Conservation (phyloP, 2,113 vertebrate species). For the Symphodus melops region DNA sequence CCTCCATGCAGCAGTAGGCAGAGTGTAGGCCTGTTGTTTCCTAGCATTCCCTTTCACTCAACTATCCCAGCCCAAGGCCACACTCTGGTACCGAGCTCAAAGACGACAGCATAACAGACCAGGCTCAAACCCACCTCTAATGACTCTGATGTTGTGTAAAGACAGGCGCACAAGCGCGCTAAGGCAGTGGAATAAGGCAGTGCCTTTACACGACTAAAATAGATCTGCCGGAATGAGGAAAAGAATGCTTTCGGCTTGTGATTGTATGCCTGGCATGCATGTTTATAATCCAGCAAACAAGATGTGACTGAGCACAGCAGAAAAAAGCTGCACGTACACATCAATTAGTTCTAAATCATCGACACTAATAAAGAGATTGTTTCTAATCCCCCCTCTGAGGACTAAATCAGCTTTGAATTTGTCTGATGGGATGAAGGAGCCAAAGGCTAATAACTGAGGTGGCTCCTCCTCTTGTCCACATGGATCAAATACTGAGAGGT, state of each 20-base stretch:
- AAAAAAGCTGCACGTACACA: constrained; percentile 8
- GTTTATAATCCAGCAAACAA: constrained; percentile 16
- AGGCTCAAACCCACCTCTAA: constrained; percentile 8
- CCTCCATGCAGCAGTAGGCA: constrained; percentile 15
- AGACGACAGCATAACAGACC: constrained; percentile 24
- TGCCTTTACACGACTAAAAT: constrained; percentile 33
- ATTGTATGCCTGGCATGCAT: constrained; percentile 3
- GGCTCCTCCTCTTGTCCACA: constrained; percentile 20
- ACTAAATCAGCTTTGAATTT: constrained; percentile 48
- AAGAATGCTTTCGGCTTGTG: constrained; percentile 21
- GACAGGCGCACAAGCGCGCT: constrained; percentile 34
- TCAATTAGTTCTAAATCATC: constrained; percentile 29
- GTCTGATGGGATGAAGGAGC: constrained; percentile 20
- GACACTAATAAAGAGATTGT: constrained; percentile 35
- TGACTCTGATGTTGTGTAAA: constrained; percentile 21
- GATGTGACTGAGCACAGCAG: constrained; percentile 16
- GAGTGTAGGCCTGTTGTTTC: constrained; percentile 11
- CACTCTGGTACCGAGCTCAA: constrained; percentile 36
- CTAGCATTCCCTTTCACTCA: constrained; percentile 23
- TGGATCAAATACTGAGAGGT: constrained; percentile 27
- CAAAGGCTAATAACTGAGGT: constrained; percentile 50
- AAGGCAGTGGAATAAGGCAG: constrained; percentile 21
- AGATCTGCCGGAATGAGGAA: constrained; percentile 53
- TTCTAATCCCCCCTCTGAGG: constrained; percentile 39
- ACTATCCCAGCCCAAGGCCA: constrained; percentile 31